Base-by-base conservation (phyloP, 2,888 invertebrate species). In the Drosophila macrospina region DNA sequence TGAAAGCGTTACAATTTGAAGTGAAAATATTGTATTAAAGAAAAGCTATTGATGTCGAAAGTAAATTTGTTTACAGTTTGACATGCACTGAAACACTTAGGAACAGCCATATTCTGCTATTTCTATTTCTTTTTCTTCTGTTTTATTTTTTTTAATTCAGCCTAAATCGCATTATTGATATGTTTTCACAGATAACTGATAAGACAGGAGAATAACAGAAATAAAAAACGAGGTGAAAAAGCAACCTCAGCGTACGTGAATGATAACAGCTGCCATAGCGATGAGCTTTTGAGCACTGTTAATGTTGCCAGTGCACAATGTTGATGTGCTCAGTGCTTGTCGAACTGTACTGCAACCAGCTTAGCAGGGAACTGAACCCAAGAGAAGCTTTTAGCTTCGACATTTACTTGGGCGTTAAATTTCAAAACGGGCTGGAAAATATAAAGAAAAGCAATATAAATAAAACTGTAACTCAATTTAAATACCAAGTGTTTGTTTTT, bases 361-460 rank as follows among this genome's bases (percentile, higher is more conserved):
- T 59, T 74, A 69, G 69, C 70, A 47, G n/a, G 26, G 64, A 61
- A 26, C 41, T 16, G 37, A 65, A 61, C 74, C 61, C 0, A 8
- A 6, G 4, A 5, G 6, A 7, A 16, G 63, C 48, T 63, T 63
- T 47, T 24, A n/a, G 5, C 36, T 15, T 15, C 10, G 13, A 26
- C 34, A 24, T 32, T 24, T n/a, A n/a, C 15, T 20, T 24, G 37
- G 10, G n/a, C 15, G n/a, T 45, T 13, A n/a, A 11, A 16, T 8
- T 60, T 20, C 2, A 4, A 42, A 44, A 13, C 5, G 7, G 7
- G n/a, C 0, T 7, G n/a, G 5, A n/a, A 42, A 10, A 36, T 36
- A 36, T 2, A 10, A 7, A 8, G 2, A 2, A 39, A 4, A 10
- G 0, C 16, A 16, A 8, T 3, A 36, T 36, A n/a, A 20, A 20